Base-by-base conservation (phyloP, 2,888 invertebrate species). In the Eretmocerus hayati region DNA sequence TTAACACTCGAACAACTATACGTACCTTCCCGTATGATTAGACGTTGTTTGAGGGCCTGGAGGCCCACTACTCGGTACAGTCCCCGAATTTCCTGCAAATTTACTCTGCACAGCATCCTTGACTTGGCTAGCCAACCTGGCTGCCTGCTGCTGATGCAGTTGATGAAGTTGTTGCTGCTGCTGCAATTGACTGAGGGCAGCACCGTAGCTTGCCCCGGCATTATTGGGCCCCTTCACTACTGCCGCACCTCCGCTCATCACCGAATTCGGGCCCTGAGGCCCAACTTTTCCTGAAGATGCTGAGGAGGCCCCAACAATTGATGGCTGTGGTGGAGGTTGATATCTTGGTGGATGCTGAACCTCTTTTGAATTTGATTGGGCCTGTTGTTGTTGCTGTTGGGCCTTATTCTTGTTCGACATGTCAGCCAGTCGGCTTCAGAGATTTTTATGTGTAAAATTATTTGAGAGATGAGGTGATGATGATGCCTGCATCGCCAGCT, bases 261-360 rank as follows among this genome's bases (percentile, higher is more conserved):
- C n/a, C n/a, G n/a, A n/a, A n/a, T n/a, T n/a, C n/a, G n/a, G n/a
- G n/a, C n/a, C n/a, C n/a, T n/a, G n/a, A n/a, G n/a, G n/a, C 30
- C 42, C 33, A 32, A 19, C 76, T 72, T 84, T 83, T n/a, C n/a
- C n/a, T n/a, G n/a, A n/a, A n/a, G n/a, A n/a, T n/a, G n/a, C n/a
- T n/a, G n/a, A n/a, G n/a, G n/a, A n/a, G n/a, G n/a, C n/a, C n/a
- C n/a, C n/a, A 59, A 81, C 73, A 64, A 81, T 80, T 54, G 84
- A 84, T 51, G 79, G 77, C 52, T 75, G 72, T 49, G 76, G 72
- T 58, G 86, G 84, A 62, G 87, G 86, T 69, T 87, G 87, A 74
- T 88, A 87, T 57, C 86, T 80, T 62, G 87, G 86, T 63, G 86
- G 86, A 36, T 56, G 57, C 48, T 56, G 61, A 48, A 49, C 56